Percentiles rank a stretch among this genome's conserved stretches.
phyloP scores from a whole-genome alignment of 2,797 vertebrate species.

The Choloepus didactylus region DNA sequence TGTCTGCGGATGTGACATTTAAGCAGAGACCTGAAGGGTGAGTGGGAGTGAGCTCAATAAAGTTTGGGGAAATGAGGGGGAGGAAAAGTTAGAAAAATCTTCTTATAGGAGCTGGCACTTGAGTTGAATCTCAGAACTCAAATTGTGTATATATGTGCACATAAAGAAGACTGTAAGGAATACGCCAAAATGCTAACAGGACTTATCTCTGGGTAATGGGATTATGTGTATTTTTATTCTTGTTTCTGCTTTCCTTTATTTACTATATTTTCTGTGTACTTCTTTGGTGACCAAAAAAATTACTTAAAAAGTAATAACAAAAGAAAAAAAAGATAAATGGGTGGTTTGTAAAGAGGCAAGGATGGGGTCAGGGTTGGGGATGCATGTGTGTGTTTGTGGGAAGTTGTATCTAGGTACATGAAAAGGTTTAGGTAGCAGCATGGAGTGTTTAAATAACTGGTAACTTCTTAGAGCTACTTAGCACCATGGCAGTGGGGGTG shows the following conservation, averaged over 20 bases:
- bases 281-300: neutral
- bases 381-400: neutral
- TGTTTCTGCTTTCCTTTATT: conserved; percentile 11
- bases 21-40: conserved; percentile 47
- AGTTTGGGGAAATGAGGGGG: neutral
- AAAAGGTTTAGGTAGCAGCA: neutral
- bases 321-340: neutral
- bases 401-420: neutral
- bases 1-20: conserved; percentile 57
- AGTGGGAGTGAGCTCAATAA: conserved; percentile 52
- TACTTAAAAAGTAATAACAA: neutral
- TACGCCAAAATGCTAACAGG: neutral
- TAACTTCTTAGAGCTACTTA: neutral
- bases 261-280: neutral
- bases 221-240: conserved; percentile 26
- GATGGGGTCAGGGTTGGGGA: neutral
- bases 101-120: conserved; percentile 49
- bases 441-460: conserved; percentile 14
- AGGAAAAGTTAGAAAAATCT: conserved; percentile 63
- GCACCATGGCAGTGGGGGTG: rapidly evolving
- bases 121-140: neutral
- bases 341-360: neutral
- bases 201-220: neutral
- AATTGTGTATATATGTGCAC: neutral
- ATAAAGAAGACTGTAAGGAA: neutral